Conservation (phyloP, 1,140 invertebrate genomes). For the Pemphigus obesinymphae region DNA sequence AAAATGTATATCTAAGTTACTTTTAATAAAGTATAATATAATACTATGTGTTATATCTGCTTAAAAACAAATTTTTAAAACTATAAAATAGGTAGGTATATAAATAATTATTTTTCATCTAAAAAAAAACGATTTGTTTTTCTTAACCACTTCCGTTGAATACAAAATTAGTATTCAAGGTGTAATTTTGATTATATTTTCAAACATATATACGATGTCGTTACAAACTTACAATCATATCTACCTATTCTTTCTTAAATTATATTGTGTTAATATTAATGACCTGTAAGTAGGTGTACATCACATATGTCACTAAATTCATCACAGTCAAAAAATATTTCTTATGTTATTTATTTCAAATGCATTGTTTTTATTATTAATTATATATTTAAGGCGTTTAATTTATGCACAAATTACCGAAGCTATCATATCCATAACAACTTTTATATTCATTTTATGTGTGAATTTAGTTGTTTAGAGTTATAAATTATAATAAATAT, state of each 20-base stretch:
- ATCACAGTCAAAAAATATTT: neutral
- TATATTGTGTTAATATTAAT: neutral
- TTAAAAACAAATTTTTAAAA: no score
- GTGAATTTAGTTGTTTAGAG: neutral
- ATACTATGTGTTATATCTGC: no score
- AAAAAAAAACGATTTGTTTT: neutral
- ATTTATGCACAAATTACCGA: neutral
- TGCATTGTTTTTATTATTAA: neutral
- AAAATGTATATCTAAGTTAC: no score
- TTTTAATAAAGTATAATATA: no score
- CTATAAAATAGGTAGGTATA: no score
- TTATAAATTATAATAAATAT: neutral
- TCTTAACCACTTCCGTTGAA: slow-evolving; percentile 1
- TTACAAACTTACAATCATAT: neutral
- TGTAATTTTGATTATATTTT: slow-evolving; percentile 11
- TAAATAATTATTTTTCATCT: no score
- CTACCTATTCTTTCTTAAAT: neutral
- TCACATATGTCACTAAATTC: neutral
- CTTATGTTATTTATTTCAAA: neutral
- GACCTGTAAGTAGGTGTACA: neutral
- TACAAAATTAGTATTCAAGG: neutral
- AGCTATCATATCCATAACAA: neutral
- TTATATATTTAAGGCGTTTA: neutral
- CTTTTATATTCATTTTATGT: neutral
- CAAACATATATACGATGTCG: neutral